Conservation (phyloP, 2,888 invertebrate genomes). For the Oasisia sp. region DNA sequence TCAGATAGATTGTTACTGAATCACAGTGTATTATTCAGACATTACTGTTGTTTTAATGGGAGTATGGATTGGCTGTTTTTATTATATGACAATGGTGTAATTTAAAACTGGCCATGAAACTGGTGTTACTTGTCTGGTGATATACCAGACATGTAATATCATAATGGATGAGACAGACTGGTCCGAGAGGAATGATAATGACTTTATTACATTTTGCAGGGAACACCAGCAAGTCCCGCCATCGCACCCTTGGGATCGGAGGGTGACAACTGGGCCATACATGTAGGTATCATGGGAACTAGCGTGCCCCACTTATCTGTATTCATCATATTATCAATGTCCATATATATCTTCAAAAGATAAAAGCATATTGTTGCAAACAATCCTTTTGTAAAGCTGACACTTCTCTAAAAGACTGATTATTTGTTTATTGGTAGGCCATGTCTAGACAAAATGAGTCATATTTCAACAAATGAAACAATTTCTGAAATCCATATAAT, state of each 20-base stretch:
- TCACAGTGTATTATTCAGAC: too few relatives aligned
- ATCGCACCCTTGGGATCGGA: slow-evolving; percentile 14
- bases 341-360: background rate
- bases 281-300: slow-evolving; percentile 20
- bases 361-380: background rate
- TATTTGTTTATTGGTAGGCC: background rate
- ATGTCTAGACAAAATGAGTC: too few relatives aligned
- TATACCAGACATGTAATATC: too few relatives aligned
- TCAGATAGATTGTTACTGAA: too few relatives aligned
- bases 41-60: too few relatives aligned
- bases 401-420: background rate
- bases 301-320: background rate
- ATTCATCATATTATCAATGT: background rate
- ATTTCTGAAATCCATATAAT: too few relatives aligned
- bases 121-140: too few relatives aligned
- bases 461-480: too few relatives aligned
- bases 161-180: background rate
- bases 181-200: background rate
- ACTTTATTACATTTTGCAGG: slow-evolving; percentile 7
- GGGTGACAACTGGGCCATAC: slow-evolving; percentile 18
- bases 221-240: slow-evolving; percentile 26
- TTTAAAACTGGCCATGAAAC: too few relatives aligned
- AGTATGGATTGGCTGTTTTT: too few relatives aligned
- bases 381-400: background rate
- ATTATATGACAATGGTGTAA: too few relatives aligned